These are phyloP conservation scores for Hippoglossus stenolepis DNA, from an alignment of 2,113 vertebrate species.

Conservation along the genomic window DNA sequence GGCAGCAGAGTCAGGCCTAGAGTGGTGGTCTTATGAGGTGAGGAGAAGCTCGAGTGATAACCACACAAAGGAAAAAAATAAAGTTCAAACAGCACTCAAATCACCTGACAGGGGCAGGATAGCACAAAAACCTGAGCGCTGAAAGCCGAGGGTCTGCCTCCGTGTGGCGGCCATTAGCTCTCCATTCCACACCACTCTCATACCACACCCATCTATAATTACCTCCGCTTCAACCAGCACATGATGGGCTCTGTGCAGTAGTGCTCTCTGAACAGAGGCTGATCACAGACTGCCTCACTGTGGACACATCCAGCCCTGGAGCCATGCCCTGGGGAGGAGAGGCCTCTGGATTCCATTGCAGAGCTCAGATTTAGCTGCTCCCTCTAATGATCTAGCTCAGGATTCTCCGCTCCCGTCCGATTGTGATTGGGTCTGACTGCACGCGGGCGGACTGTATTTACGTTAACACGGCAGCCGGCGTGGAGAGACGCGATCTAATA, in stretches of 20 bases:
- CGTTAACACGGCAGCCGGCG: constrained; percentile 44
- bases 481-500: constrained; percentile 33
- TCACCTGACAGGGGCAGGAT: constrained; percentile 1
- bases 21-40: constrained; percentile 6
- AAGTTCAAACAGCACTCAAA: neutral
- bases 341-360: constrained; percentile 48
- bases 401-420: constrained; percentile 27
- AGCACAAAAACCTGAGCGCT: neutral
- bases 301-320: constrained; percentile 70
- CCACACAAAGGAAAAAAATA: no score
- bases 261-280: constrained; percentile 45
- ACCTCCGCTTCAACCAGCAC: constrained; percentile 18
- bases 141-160: constrained; percentile 2
- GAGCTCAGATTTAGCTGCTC: constrained; percentile 47
- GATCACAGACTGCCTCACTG: constrained; percentile 66
- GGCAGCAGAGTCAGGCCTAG: constrained; percentile 3
- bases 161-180: constrained; percentile 10
- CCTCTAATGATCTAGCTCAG: constrained; percentile 52
- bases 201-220: constrained; percentile 34
- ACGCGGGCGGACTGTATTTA: constrained; percentile 24
- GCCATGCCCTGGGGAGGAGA: constrained; percentile 58
- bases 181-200: neutral
- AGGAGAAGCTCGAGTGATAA: no score
- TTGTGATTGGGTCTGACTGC: constrained; percentile 32
- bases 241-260: constrained; percentile 8